Evolutionary conservation across 2,113 vertebrate genomes (phyloP).

Genomic region (Mus musculus): DNA sequence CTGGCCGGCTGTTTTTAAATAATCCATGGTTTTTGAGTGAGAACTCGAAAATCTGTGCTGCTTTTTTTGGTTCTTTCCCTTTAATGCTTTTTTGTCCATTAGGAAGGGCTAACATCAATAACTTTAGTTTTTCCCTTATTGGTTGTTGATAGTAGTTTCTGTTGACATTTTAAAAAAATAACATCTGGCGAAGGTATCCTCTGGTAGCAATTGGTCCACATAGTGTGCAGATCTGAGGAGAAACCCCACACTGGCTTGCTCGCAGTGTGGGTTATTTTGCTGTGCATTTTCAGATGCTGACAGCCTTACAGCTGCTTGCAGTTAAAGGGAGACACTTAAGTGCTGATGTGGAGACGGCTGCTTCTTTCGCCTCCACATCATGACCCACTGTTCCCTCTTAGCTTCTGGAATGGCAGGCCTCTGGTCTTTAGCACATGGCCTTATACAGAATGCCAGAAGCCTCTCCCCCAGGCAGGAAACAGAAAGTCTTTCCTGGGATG

Average conservation of each 20-base stretch:
- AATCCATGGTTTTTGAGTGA: not conserved
- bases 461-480: not conserved
- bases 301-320: constrained; percentile 1
- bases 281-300: not conserved
- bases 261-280: not conserved
- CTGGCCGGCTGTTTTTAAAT: not conserved
- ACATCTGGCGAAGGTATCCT: not conserved
- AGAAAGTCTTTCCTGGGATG: not conserved
- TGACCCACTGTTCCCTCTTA: not conserved
- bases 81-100: not conserved
- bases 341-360: not conserved
- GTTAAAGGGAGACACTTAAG: not conserved
- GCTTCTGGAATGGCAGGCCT: not conserved
- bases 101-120: not conserved
- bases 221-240: not conserved
- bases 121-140: constrained; percentile 11
- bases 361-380: accelerated
- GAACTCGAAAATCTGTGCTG: not conserved
- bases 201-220: not conserved
- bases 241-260: accelerated
- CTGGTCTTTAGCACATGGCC: not conserved
- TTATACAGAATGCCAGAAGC: not conserved
- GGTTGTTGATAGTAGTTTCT: not conserved
- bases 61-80: not conserved
- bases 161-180: constrained; percentile 24